phyloP scores from a whole-genome alignment of 2,113 vertebrate species.

The Neomonachus schauinslandi region DNA sequence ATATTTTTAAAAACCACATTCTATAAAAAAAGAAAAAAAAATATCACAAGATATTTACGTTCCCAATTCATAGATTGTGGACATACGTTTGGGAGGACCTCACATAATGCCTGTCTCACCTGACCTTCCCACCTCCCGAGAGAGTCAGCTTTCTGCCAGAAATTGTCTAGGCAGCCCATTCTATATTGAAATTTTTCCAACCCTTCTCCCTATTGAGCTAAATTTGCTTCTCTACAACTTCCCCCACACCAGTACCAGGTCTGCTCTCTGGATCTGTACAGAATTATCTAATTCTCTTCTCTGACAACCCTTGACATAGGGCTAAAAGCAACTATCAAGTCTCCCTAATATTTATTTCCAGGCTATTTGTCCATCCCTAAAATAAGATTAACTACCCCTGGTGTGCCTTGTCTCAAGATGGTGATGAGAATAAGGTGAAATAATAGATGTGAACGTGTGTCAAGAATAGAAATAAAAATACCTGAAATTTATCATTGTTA shows the following conservation, averaged over 20 bases:
- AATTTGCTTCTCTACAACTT: conserved; percentile 12
- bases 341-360: conserved; percentile 66
- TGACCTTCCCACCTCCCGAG: not conserved
- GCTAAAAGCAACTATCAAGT: conserved; percentile 31
- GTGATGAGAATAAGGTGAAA: conserved; percentile 45
- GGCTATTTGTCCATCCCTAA: conserved; percentile 49
- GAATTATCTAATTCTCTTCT: conserved; percentile 61
- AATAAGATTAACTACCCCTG: conserved; percentile 32
- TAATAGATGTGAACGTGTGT: conserved; percentile 49
- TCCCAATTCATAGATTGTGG: not conserved
- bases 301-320: conserved; percentile 45
- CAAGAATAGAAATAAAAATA: conserved; percentile 51
- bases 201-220: not conserved
- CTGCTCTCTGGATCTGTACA: not conserved
- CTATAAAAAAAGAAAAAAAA: not conserved
- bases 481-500: not conserved
- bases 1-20: no score
- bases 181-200: not conserved
- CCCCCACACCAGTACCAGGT: not conserved
- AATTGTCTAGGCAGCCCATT: not conserved
- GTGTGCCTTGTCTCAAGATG: not conserved
- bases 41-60: conserved; percentile 8
- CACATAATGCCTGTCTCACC: not conserved
- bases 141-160: not conserved
- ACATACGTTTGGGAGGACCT: not conserved